Conservation (phyloP, 1,140 invertebrate genomes). For the Chymomyza costata region DNA sequence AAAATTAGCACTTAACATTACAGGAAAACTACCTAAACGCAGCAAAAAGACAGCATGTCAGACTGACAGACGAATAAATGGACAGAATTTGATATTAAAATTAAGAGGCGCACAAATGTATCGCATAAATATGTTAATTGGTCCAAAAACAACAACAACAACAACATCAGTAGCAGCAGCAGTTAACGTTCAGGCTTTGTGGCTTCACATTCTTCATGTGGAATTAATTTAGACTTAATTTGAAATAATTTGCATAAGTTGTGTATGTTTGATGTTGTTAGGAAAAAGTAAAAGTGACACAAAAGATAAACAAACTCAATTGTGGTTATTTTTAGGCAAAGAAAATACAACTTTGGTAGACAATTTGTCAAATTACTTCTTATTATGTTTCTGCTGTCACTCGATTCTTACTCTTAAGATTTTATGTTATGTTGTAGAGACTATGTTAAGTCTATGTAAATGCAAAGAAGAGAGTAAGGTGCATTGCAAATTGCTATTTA, state of each 20-base stretch:
- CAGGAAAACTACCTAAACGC: constrained; percentile 26
- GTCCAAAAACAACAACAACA: too few species aligned
- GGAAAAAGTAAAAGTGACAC: constrained; percentile 18
- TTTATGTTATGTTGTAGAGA: too few species aligned
- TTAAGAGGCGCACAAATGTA: constrained; percentile 65
- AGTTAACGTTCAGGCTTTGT: constrained; percentile 43
- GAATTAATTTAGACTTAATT: constrained; percentile 56
- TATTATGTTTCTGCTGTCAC: too few species aligned
- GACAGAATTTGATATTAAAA: constrained; percentile 50
- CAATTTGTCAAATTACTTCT: too few species aligned
- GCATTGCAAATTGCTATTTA: too few species aligned
- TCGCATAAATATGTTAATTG: constrained; percentile 69
- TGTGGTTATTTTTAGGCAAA: constrained; percentile 24
- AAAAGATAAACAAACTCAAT: constrained; percentile 30
- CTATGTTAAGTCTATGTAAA: too few species aligned
- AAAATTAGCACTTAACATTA: constrained; percentile 59
- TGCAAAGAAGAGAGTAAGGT: too few species aligned
- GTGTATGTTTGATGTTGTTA: constrained; percentile 28
- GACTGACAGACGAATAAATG: not conserved
- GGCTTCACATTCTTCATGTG: constrained; percentile 27
- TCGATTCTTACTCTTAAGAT: too few species aligned
- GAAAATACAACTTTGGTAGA: too few species aligned
- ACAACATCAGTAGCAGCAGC: constrained; percentile 24
- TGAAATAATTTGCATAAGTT: constrained; percentile 60
- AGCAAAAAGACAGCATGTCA: not conserved